Percentiles rank a stretch among this genome's conserved stretches.
Conservation (phyloP, 2,888 invertebrate species). For the Pandemis heparana region DNA sequence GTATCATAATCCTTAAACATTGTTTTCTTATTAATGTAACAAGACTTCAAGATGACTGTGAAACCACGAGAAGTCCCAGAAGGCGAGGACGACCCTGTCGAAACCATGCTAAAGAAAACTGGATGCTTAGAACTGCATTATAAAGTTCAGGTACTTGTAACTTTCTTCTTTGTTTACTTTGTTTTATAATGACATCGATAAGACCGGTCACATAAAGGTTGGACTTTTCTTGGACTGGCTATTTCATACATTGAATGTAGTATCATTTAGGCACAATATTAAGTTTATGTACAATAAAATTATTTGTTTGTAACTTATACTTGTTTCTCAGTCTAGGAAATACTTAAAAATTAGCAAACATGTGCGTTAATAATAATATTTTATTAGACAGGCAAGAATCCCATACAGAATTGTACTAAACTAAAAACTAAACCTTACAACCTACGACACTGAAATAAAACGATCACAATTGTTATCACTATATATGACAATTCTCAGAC, state of each 20-base stretch:
- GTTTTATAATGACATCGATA: not conserved
- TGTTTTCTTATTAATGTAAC: slow-evolving; percentile 11
- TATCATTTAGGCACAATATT: too few species aligned
- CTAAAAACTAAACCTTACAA: too few species aligned
- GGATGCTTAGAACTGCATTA: slow-evolving; percentile 97
- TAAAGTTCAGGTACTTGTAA: slow-evolving; percentile 89
- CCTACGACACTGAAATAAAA: too few species aligned
- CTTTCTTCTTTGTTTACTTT: not conserved
- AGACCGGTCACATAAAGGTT: slow-evolving; percentile 8
- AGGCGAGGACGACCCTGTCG: slow-evolving; percentile 93
- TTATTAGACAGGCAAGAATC: too few species aligned
- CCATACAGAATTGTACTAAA: too few species aligned
- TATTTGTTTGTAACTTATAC: too few species aligned
- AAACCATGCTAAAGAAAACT: slow-evolving; percentile 94
- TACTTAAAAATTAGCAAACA: too few species aligned
- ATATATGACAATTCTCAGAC: too few species aligned
- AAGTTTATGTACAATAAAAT: too few species aligned
- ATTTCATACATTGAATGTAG: not conserved
- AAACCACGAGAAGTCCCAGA: slow-evolving; percentile 69
- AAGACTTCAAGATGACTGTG: slow-evolving; percentile 64
- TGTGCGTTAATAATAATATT: too few species aligned
- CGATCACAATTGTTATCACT: too few species aligned
- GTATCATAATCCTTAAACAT: not conserved
- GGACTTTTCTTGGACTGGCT: not conserved
- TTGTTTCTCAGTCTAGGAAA: too few species aligned